Percentiles rank a stretch among this genome's conserved stretches.
phyloP scores from a whole-genome alignment of 2,113 vertebrate species.

The Acanthochromis polyacanthus region DNA sequence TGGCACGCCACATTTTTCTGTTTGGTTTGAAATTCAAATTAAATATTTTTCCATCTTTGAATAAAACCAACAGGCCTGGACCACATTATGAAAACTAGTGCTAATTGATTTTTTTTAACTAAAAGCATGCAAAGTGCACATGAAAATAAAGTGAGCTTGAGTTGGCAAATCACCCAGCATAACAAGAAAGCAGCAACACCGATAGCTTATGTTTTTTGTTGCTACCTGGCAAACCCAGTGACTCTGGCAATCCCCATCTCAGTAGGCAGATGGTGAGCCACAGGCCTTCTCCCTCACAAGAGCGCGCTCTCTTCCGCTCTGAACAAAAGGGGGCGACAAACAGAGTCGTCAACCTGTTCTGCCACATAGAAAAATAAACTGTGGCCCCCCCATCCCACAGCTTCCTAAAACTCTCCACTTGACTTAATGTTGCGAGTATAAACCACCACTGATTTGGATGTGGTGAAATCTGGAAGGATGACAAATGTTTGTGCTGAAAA shows the following conservation, averaged over 20 bases:
- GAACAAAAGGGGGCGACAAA: slow-evolving; percentile 73
- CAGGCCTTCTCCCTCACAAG: slow-evolving; percentile 69
- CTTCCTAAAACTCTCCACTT: slow-evolving; percentile 2
- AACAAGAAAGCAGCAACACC: slow-evolving; percentile 22
- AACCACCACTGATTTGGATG: not conserved
- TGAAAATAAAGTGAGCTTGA: not conserved
- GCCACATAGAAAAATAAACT: slow-evolving; percentile 6
- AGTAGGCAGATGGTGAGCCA: slow-evolving; percentile 81
- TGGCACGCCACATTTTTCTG: not conserved
- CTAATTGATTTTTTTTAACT: not conserved
- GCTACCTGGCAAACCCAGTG: slow-evolving; percentile 61
- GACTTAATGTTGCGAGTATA: slow-evolving; percentile 10
- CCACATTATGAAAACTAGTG: too few relatives aligned
- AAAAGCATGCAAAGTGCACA: not conserved
- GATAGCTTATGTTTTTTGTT: slow-evolving; percentile 27
- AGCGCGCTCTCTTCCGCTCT: slow-evolving; percentile 71
- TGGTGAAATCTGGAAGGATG: not conserved
- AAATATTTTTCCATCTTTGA: not conserved
- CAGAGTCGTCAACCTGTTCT: slow-evolving; percentile 70
- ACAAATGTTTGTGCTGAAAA: not conserved
- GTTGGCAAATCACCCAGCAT: slow-evolving; percentile 34
- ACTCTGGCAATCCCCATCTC: slow-evolving; percentile 54
- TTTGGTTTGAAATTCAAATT: not conserved
- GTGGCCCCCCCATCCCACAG: not conserved
- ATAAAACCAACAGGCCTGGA: not conserved